Percentiles rank a stretch among this genome's conserved stretches.
phyloP scores from a whole-genome alignment of 2,888 invertebrate genomes.

The Bellardia pandia region DNA sequence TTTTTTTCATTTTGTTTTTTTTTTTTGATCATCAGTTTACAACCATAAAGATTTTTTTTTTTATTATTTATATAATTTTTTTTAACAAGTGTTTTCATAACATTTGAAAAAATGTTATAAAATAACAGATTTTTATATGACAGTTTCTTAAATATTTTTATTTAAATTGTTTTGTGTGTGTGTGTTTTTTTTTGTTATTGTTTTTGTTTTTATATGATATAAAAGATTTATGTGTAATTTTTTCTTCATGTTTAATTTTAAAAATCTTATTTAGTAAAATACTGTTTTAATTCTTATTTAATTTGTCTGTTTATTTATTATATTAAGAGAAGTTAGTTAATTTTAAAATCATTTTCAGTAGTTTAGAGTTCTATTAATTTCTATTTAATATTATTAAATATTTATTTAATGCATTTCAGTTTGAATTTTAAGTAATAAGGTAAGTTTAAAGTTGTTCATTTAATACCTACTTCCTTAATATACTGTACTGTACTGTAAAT shows the following conservation, averaged over 20 bases:
- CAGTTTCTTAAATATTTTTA: conserved; percentile 36
- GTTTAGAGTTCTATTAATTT: conserved; percentile 1
- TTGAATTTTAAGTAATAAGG: conserved; percentile 78
- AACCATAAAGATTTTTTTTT: conserved; percentile 81
- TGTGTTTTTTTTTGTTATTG: too few species aligned
- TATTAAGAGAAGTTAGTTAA: conserved; percentile 37
- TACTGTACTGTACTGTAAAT: conserved; percentile 65
- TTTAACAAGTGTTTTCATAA: conserved; percentile 70
- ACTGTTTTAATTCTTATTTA: conserved; percentile 66
- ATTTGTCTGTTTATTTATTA: conserved; percentile 45
- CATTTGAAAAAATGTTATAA: conserved; percentile 68
- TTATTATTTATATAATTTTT: conserved; percentile 71
- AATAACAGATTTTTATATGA: conserved; percentile 69
- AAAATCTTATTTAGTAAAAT: conserved; percentile 73
- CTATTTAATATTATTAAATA: background rate
- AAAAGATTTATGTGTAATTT: conserved; percentile 57
- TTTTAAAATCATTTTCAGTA: conserved; percentile 55
- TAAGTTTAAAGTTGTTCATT: conserved; percentile 60
- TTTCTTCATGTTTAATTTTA: conserved; percentile 54
- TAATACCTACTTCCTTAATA: background rate
- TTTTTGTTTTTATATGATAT: conserved; percentile 57
- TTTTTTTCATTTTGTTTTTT: conserved; percentile 49
- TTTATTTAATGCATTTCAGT: conserved; percentile 76
- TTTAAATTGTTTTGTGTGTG: conserved; percentile 54
- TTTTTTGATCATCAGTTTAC: conserved; percentile 83